Conservation (phyloP, 1,140 invertebrate species). For the Calliopsis andreniformis region DNA sequence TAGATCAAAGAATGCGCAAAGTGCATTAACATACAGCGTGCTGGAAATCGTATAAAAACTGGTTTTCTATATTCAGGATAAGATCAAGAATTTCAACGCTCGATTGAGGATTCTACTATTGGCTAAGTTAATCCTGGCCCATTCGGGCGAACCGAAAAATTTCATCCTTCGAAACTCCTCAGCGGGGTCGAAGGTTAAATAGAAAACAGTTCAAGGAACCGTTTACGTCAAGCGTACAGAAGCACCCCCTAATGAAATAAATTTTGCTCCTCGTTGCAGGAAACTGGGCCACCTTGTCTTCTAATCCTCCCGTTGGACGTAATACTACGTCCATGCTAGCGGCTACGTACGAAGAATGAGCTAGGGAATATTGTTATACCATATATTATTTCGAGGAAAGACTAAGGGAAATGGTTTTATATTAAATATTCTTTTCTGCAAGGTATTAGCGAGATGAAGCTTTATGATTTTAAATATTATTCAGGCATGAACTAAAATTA, state of each 20-base stretch:
- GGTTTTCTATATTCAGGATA: not conserved
- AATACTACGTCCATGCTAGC: not conserved
- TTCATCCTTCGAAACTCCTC: constrained; percentile 25
- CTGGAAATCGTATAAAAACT: too few species aligned
- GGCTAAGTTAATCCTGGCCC: constrained; percentile 20
- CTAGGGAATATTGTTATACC: not conserved
- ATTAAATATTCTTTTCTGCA: too few species aligned
- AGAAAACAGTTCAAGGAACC: constrained; percentile 40
- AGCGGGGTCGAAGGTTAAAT: constrained; percentile 22
- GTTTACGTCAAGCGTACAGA: constrained; percentile 43
- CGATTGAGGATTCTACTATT: not conserved
- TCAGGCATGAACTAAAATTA: too few species aligned
- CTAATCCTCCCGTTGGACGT: constrained; percentile 21
- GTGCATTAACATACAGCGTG: too few species aligned
- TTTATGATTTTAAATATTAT: too few species aligned
- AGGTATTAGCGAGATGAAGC: too few species aligned
- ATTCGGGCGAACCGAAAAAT: constrained; percentile 30
- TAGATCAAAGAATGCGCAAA: not conserved
- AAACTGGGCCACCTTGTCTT: constrained; percentile 39
- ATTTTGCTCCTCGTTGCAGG: constrained; percentile 30
- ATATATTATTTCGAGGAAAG: constrained; percentile 14
- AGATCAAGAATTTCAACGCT: not conserved
- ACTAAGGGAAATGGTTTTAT: not conserved
- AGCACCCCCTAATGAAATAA: constrained; percentile 42
- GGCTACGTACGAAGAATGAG: not conserved